Evolutionary conservation across 2,888 invertebrate species (phyloP), one percentile per base, ranked within the genome.

Genomic region (Steinernema carpocapsae): DNA sequence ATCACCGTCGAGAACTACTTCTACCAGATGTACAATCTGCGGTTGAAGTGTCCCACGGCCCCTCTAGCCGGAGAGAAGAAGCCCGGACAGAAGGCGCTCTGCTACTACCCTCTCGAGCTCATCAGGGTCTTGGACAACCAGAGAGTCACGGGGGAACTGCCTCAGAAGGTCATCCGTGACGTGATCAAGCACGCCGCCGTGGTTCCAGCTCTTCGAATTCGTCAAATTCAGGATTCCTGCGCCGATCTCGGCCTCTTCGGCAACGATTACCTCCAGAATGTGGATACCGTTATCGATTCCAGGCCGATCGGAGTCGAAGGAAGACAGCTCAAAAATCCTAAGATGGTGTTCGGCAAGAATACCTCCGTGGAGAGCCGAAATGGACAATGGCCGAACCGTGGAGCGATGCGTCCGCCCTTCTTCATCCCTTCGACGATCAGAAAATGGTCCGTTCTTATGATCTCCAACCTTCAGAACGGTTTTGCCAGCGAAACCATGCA

Each of bases 101-200:
- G 32, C 71, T 71, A 71, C 45, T 71, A 71, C 46, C 71, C 71
- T 4, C 43, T 71, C 17, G 71, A 71, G 71, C 24, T 42, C 4
- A 45, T 43, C 24, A 14, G 19, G 6, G 24, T 71, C 45, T 24
- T 45, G 19, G 71, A 71, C 71, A 71, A 71, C 45, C 71, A 71
- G 71, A 3, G 71, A 10, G 71, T 71, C 24, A 71, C 71, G 22
- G 45, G 45, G 1, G 71, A 71, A 26, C 71, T 45, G 1, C 43
- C 46, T 1, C 71, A 71, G 71, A 43, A 24, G 71, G 46, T 71
- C 17, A 43, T 71, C 71, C 42, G 42, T 22, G 46, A 71, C 17
- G 43, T 46, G 7, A 46, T 46, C 71, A 37, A 19, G 42, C 12
- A 71, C 10, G 45, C 71, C 22, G 46, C 45, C 17, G 64, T 64